Evolutionary conservation across 2,113 vertebrate species (phyloP).

Genomic region (Psittacula cyanocephala): DNA sequence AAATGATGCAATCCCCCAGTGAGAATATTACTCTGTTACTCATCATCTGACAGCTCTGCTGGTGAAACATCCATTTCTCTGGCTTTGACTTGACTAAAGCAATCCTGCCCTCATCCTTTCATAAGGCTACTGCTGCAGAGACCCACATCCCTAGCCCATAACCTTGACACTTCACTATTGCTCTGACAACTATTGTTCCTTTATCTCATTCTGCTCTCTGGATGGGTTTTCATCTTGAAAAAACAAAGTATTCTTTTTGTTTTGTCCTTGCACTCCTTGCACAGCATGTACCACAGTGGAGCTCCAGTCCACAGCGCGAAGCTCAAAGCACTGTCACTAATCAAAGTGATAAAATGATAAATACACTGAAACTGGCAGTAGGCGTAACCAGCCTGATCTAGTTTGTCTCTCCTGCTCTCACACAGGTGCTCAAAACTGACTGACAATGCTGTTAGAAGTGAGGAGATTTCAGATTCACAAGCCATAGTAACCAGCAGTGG

Average conservation of each 20-base stretch:
- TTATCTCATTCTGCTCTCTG: not conserved
- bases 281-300: not conserved
- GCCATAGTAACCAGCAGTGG: not conserved
- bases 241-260: not conserved
- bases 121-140: not conserved
- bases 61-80: not conserved
- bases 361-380: not conserved
- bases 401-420: not conserved
- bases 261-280: not conserved
- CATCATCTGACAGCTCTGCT: not conserved
- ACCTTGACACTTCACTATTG: not conserved
- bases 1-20: not conserved
- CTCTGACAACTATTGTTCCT: not conserved
- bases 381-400: not conserved
- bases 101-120: not conserved
- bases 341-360: not conserved
- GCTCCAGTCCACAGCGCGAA: not conserved
- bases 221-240: not conserved
- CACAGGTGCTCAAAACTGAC: not conserved
- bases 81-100: not conserved
- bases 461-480: not conserved
- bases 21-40: not conserved
- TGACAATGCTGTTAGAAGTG: not conserved
- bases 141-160: not conserved
- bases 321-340: not conserved